Evolutionary conservation across 2,888 invertebrate genomes (phyloP), one percentile per base, ranked within the genome.

Genomic region (Odiellus spinosus): DNA sequence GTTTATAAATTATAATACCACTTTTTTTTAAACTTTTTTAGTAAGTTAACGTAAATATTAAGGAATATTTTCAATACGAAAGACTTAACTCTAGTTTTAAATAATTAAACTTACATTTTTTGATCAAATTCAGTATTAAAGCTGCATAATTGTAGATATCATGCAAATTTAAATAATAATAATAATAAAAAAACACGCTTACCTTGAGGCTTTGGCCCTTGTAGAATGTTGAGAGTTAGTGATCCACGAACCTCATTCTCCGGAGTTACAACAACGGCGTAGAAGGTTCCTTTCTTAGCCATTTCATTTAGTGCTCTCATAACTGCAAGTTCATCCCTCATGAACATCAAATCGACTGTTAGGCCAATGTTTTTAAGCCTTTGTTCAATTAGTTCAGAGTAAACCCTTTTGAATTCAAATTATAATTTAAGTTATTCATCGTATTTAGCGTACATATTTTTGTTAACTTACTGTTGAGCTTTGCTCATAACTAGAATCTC

Each of bases 401-500:
- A 93, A 60, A 80, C 77, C 46, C 85, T 65, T 41, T 26, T 26
- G n/a, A n/a, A 26, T 26, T 4, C 26, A 26, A 26, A 26, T 26
- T 26, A 8, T 6, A 26, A 26, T 26, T 26, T 21, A 32, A 44
- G 42, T 6, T 38, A 38, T 45, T 49, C 21, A 5, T 18, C 41
- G 17, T n/a, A 50, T 33, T n/a, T 6, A 2, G 17, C 12, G n/a
- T 11, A 41, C 26, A n/a, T 19, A 15, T 17, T 18, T 45, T 47
- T 48, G n/a, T 12, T 15, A 5, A 44, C 77, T 76, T 71, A 87
- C 87, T 84, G 83, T 45, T 86, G 73, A 6, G 73, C 66, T 64
- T 82, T 81, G 42, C 82, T 80, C 3, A 85, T 79, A 3, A 87
- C 85, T 59, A 90, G 84, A 46, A 90, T 86, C 69, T 88, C 87